These are phyloP conservation scores for Cristatella mucedo DNA, from an alignment of 2,888 invertebrate genomes.

Conservation along the genomic window DNA sequence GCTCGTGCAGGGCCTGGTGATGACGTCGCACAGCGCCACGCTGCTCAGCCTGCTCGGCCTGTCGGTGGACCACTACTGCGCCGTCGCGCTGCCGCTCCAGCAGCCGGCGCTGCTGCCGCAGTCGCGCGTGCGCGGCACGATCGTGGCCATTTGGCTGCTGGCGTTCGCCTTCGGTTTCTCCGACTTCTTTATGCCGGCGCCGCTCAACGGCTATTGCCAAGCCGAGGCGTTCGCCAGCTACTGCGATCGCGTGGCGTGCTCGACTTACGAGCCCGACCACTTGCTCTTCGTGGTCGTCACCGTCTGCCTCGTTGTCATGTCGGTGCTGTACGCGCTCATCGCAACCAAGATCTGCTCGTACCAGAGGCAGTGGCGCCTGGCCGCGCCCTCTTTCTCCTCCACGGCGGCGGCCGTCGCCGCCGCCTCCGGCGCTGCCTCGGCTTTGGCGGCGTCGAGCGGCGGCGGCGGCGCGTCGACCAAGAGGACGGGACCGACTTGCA, in stretches of 20 bases:
- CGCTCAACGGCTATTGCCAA: neutral
- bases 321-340: conserved; percentile 3
- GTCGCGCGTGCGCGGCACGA: conserved; percentile 11
- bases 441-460: no score
- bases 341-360: neutral
- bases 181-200: conserved; percentile 13
- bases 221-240: neutral
- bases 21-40: conserved; percentile 8
- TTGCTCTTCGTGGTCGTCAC: conserved; percentile 2
- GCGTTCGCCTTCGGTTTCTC: conserved; percentile 15
- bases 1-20: neutral
- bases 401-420: neutral
- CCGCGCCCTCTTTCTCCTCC: no score
- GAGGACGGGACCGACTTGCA: no score
- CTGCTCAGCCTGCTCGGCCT: conserved; percentile 16
- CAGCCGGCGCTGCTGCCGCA: conserved; percentile 13
- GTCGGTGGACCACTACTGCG: conserved; percentile 17
- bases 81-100: conserved; percentile 14
- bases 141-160: conserved; percentile 13
- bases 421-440: no score
- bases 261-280: conserved; percentile 5
- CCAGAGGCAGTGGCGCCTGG: conserved; percentile 8
- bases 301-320: conserved; percentile 1
- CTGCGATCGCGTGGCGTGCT: neutral
- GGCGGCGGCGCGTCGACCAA: no score